A percentile compares a stretch with the other conserved stretches of the same genome.
These are phyloP conservation scores for Rhopalosiphum nymphaeae DNA, from an alignment of 2,888 invertebrate genomes.

Conservation along the genomic window DNA sequence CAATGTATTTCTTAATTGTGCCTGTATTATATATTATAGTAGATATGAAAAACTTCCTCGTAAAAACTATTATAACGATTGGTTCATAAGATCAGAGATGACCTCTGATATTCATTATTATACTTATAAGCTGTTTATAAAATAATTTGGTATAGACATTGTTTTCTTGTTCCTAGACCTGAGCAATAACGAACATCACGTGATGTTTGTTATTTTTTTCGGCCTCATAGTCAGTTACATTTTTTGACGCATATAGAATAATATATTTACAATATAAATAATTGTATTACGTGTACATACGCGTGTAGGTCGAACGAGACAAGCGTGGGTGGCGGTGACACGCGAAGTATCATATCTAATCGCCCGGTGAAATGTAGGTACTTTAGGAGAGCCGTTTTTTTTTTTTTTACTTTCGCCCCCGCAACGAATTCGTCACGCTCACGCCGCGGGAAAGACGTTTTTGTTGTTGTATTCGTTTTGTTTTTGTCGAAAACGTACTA, in stretches of 20 bases:
- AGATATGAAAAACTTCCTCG: no score
- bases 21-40: no score
- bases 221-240: background rate
- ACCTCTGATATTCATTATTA: no score
- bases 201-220: background rate
- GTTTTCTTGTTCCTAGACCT: background rate
- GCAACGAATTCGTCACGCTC: background rate
- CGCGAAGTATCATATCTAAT: background rate
- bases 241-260: background rate
- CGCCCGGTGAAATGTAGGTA: background rate
- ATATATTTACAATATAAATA: background rate
- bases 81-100: no score
- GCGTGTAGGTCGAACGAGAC: background rate
- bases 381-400: background rate
- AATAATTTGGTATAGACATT: background rate
- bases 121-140: background rate
- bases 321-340: background rate
- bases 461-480: background rate
- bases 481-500: background rate
- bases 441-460: background rate
- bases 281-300: background rate
- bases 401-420: background rate
- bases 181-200: background rate
- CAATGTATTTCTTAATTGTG: no score
- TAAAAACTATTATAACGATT: no score